Conservation (phyloP, 2,113 vertebrate genomes). For the Pseudopodoces humilis region DNA sequence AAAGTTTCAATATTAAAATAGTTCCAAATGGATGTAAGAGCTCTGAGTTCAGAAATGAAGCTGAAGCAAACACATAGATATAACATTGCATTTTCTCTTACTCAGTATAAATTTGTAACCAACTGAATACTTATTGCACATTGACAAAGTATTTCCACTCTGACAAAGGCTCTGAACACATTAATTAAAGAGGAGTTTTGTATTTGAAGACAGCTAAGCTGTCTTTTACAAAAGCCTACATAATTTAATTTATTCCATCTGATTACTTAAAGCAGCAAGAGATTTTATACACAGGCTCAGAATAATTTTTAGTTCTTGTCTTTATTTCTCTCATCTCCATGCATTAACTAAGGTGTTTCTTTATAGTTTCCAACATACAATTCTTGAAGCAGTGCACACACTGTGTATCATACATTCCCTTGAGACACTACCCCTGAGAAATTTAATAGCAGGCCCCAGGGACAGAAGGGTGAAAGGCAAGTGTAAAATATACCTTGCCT, state of each 20-base stretch:
- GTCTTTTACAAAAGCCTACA: background rate
- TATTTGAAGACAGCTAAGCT: background rate
- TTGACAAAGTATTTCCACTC: background rate
- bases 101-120: background rate
- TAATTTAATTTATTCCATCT: slow-evolving; percentile 6
- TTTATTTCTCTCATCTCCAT: background rate
- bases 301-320: background rate
- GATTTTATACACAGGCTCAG: background rate
- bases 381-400: background rate
- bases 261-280: background rate
- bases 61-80: background rate
- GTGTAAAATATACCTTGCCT: background rate
- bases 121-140: background rate
- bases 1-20: background rate
- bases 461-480: background rate
- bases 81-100: background rate
- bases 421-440: background rate
- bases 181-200: background rate
- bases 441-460: background rate
- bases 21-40: background rate
- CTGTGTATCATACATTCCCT: background rate
- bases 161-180: background rate
- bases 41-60: background rate
- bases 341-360: background rate
- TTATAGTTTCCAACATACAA: background rate